Evolutionary conservation across 92 coral and sea anemone genomes (phyloP).

Genomic region (Chrysogorgia sp.): DNA sequence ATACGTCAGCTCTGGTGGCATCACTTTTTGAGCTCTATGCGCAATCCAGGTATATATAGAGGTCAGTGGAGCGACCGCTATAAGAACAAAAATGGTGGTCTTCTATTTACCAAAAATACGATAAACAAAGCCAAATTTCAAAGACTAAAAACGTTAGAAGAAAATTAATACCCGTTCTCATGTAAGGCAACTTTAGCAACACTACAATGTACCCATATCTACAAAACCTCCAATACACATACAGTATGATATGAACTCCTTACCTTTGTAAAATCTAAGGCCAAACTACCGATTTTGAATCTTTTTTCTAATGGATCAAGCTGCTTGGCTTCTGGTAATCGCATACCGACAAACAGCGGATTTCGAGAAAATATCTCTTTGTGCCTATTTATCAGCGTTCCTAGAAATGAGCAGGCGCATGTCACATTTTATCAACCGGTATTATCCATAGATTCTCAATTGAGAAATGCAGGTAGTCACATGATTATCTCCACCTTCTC

Average conservation of each 20-base stretch:
- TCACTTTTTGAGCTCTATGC: no score
- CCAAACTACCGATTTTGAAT: slow-evolving; percentile 73
- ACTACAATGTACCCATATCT: background rate
- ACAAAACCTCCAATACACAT: background rate
- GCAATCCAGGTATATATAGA: no score
- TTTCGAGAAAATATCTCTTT: slow-evolving; percentile 89
- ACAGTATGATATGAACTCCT: background rate
- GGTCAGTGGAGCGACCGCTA: no score
- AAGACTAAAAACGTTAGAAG: no score
- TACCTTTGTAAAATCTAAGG: slow-evolving; percentile 87
- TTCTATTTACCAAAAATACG: no score
- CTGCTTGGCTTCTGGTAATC: slow-evolving; percentile 90
- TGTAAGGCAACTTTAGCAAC: background rate
- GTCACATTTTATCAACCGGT: no score
- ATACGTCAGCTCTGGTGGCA: background rate
- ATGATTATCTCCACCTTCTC: no score
- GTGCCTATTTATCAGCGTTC: slow-evolving; percentile 81
- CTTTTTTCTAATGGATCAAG: slow-evolving; percentile 91
- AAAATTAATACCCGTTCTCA: no score
- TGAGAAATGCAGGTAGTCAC: no score
- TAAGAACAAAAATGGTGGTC: no score
- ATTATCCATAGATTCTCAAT: no score
- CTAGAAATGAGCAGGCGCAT: slow-evolving; percentile 58
- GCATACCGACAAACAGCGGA: slow-evolving; percentile 96
- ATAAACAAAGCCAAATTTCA: no score